Evolutionary conservation across 2,888 invertebrate genomes (phyloP).

Genomic region (Drosophila limbata): DNA sequence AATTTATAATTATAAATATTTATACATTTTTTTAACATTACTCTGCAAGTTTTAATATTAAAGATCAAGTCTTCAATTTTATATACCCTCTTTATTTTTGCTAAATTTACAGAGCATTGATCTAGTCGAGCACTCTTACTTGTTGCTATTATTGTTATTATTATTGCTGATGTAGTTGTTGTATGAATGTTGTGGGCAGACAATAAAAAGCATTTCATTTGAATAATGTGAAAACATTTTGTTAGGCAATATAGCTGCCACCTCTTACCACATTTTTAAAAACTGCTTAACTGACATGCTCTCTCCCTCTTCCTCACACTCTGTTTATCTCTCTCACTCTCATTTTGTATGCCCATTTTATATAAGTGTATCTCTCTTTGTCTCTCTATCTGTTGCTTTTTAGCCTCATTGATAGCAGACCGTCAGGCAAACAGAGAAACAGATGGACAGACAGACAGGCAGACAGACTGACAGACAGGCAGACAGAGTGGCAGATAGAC

Average conservation of each 20-base stretch:
- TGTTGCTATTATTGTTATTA: slow-evolving; percentile 24
- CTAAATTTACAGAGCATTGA: background rate
- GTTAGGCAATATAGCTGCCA: slow-evolving; percentile 47
- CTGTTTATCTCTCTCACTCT: background rate
- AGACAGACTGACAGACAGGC: slow-evolving; percentile 6
- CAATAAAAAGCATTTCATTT: slow-evolving; percentile 75
- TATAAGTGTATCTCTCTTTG: background rate
- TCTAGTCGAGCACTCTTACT: background rate
- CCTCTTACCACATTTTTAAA: slow-evolving; percentile 29
- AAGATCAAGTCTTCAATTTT: background rate
- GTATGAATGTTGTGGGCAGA: slow-evolving; percentile 47
- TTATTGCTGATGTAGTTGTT: slow-evolving; percentile 25
- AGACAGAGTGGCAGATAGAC: slow-evolving; percentile 7
- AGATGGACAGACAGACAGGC: slow-evolving; percentile 9
- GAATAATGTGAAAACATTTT: slow-evolving; percentile 77
- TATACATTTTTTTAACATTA: too few relatives aligned
- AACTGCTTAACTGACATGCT: slow-evolving; percentile 37
- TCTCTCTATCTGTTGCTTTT: slow-evolving; percentile 36
- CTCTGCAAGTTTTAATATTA: background rate
- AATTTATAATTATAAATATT: background rate
- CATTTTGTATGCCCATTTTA: background rate
- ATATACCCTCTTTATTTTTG: too few relatives aligned
- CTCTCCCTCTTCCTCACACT: background rate
- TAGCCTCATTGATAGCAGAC: slow-evolving; percentile 50
- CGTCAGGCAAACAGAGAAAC: slow-evolving; percentile 2